These are phyloP conservation scores for Heliconius ismenius DNA, from an alignment of 2,888 invertebrate species.

Conservation along the genomic window DNA sequence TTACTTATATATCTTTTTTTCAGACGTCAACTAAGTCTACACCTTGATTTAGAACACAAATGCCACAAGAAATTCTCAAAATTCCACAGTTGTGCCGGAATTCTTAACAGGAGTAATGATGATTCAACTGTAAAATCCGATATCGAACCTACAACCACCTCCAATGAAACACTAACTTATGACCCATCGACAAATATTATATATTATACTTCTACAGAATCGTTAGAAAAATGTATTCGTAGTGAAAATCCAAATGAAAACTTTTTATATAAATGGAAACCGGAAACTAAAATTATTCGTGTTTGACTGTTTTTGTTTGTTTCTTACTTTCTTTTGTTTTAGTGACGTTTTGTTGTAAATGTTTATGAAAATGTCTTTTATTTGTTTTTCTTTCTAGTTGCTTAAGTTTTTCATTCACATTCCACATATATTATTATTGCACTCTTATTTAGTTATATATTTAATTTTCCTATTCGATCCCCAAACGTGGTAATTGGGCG, in stretches of 20 bases:
- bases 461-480: too few relatives aligned
- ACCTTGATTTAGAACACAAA: constrained; percentile 62
- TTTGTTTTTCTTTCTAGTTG: too few relatives aligned
- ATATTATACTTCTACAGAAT: constrained; percentile 60
- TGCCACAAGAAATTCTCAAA: constrained; percentile 61
- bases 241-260: constrained; percentile 53
- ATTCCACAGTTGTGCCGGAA: constrained; percentile 62
- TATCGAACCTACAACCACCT: neutral
- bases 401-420: too few relatives aligned
- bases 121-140: constrained; percentile 45
- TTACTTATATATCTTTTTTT: constrained; percentile 4
- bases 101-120: constrained; percentile 46
- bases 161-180: constrained; percentile 50
- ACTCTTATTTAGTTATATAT: too few relatives aligned
- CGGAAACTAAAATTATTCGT: constrained; percentile 67
- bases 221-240: constrained; percentile 52
- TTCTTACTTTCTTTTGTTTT: constrained; percentile 49
- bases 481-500: too few relatives aligned
- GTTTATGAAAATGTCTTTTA: constrained; percentile 13
- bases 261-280: constrained; percentile 67
- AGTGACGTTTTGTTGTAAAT: constrained; percentile 41
- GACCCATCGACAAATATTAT: constrained; percentile 64
- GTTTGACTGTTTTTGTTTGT: constrained; percentile 50
- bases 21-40: constrained; percentile 66
- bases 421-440: too few relatives aligned